A percentile compares a stretch with the other conserved stretches of the same genome.
Evolutionary conservation across 1,140 invertebrate species (phyloP).

Genomic region (Cydia fagiglandana): DNA sequence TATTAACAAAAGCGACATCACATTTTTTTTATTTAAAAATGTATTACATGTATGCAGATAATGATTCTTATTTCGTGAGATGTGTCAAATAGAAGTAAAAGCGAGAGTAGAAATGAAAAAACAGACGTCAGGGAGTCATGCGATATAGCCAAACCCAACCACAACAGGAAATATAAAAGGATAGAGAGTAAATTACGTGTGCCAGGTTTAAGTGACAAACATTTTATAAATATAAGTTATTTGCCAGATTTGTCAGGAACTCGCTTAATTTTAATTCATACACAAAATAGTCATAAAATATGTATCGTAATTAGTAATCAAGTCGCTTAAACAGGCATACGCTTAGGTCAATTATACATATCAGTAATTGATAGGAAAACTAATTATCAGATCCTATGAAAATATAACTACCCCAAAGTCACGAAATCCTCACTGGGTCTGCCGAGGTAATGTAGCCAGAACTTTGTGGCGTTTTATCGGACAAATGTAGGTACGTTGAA

Average conservation of each 20-base stretch:
- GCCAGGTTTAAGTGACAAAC: conserved; percentile 8
- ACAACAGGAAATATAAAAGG: background rate
- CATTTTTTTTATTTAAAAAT: conserved; percentile 33
- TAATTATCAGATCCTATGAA: conserved; percentile 9
- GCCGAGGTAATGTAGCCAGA: conserved; percentile 70
- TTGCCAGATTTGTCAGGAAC: too few species aligned
- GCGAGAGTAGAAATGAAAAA: background rate
- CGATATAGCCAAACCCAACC: background rate
- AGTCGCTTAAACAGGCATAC: conserved; percentile 13
- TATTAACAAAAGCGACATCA: background rate
- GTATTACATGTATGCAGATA: background rate
- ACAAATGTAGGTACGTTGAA: conserved; percentile 68
- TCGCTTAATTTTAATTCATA: too few species aligned
- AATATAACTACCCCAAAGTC: conserved; percentile 24
- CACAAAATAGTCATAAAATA: too few species aligned
- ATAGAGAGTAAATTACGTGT: background rate
- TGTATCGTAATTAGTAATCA: background rate
- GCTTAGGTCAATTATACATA: background rate
- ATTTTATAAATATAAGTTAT: background rate
- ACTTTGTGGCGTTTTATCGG: conserved; percentile 78
- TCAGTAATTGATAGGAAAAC: conserved; percentile 7
- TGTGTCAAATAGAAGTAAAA: background rate
- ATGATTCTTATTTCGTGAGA: background rate
- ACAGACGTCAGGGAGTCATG: background rate
- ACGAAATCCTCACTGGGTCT: conserved; percentile 57